Evolutionary conservation across 2,797 vertebrate species (phyloP).

Genomic region (Megaceryle alcyon): DNA sequence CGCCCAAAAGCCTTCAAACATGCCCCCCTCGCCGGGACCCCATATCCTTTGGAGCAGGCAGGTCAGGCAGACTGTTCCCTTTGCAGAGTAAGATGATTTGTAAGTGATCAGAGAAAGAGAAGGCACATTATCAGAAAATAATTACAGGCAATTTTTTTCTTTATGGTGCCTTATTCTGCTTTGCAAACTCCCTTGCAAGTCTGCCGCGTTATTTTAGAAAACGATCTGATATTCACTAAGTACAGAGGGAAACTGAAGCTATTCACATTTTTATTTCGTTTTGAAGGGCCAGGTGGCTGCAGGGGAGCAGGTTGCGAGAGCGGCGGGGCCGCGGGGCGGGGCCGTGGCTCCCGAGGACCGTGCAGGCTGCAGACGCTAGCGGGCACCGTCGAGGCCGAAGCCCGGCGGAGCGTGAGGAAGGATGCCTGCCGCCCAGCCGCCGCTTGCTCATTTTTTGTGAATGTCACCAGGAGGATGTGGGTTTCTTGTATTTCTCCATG

Average conservation of each 20-base stretch:
- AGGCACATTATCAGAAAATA: rapidly evolving
- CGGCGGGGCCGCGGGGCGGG: too few species aligned
- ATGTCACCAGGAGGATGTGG: slow-evolving; percentile 57
- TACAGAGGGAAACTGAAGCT: not conserved
- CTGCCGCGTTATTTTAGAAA: not conserved
- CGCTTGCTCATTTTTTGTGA: slow-evolving; percentile 42
- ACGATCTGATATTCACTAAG: not conserved
- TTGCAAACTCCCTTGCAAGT: not conserved
- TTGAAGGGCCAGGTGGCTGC: not conserved
- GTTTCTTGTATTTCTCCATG: slow-evolving; percentile 48
- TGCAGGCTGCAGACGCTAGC: not conserved
- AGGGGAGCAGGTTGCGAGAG: too few species aligned
- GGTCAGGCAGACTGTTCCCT: not conserved
- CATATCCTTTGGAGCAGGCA: not conserved
- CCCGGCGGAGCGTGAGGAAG: not conserved
- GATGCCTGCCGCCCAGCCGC: not conserved
- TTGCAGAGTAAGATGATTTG: too few species aligned
- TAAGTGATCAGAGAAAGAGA: not conserved
- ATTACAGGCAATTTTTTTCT: not conserved
- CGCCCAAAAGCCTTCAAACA: not conserved
- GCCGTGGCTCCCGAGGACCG: not conserved
- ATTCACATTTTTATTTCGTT: not conserved
- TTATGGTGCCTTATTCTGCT: not conserved
- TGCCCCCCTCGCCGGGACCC: too few species aligned
- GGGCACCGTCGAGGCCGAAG: slow-evolving; percentile 7